Evolutionary conservation across 1,140 invertebrate species (phyloP).

Genomic region (Drosophila kepulauana): DNA sequence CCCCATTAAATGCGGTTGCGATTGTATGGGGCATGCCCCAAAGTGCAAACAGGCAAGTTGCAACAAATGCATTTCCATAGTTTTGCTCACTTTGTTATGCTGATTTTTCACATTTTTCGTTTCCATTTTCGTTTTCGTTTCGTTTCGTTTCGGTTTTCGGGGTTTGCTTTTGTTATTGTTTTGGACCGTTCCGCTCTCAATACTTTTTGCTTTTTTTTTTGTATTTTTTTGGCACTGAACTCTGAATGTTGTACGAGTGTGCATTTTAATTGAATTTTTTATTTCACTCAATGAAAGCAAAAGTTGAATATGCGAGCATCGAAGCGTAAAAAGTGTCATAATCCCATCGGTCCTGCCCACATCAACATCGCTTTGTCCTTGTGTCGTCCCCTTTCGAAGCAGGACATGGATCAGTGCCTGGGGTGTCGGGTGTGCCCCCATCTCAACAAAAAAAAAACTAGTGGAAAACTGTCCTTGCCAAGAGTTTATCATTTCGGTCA

Average conservation of each 20-base stretch:
- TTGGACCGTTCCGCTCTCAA: constrained; percentile 64
- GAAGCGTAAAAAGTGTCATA: constrained; percentile 75
- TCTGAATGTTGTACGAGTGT: constrained; percentile 58
- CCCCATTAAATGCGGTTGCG: neutral
- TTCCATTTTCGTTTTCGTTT: constrained; percentile 9
- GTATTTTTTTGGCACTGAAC: constrained; percentile 59
- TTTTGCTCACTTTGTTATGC: constrained; percentile 74
- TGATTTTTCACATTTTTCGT: constrained; percentile 70
- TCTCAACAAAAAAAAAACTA: neutral
- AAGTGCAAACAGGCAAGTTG: constrained; percentile 49
- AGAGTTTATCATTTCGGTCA: constrained; percentile 35
- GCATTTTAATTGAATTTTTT: constrained; percentile 82
- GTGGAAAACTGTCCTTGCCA: constrained; percentile 15
- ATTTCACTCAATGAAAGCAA: constrained; percentile 77
- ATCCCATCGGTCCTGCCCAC: constrained; percentile 41
- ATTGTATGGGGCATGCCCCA: neutral
- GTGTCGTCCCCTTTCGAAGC: neutral
- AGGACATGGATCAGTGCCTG: neutral
- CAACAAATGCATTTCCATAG: constrained; percentile 67
- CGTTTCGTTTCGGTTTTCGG: constrained; percentile 21
- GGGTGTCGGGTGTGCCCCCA: no score
- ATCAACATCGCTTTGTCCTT: constrained; percentile 21
- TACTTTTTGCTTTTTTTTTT: constrained; percentile 39
- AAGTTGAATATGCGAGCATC: constrained; percentile 65
- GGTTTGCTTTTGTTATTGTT: constrained; percentile 40